These are phyloP conservation scores for Drosophila robusta DNA, from an alignment of 2,888 invertebrate species.

Conservation along the genomic window DNA sequence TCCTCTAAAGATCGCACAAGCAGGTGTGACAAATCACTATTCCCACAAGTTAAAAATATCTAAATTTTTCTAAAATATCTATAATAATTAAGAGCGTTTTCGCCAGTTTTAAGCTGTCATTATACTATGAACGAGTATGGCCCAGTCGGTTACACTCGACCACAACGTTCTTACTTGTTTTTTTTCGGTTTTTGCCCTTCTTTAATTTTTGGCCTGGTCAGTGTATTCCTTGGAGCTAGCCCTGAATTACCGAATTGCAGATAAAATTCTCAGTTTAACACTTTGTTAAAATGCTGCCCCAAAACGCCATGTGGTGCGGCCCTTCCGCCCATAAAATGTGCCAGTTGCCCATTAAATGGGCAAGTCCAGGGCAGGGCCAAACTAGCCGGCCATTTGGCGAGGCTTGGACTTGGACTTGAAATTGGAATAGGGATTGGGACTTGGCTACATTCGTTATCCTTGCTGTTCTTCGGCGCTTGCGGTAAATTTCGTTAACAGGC, in stretches of 20 bases:
- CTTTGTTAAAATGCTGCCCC: conserved; percentile 79
- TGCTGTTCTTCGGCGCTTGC: conserved; percentile 36
- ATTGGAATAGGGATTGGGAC: conserved; percentile 14
- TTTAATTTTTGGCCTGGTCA: conserved; percentile 20
- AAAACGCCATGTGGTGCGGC: conserved; percentile 70
- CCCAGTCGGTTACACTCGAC: too few relatives aligned
- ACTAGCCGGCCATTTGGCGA: conserved; percentile 49
- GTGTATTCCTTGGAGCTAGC: conserved; percentile 69
- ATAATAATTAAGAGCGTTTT: too few relatives aligned
- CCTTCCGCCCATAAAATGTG: conserved; percentile 68
- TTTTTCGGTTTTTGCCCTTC: conserved; percentile 2
- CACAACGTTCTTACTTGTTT: background rate
- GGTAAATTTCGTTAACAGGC: conserved; percentile 65
- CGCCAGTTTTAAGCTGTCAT: too few relatives aligned
- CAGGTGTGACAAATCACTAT: too few relatives aligned
- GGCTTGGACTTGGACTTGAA: conserved; percentile 19
- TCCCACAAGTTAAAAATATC: too few relatives aligned
- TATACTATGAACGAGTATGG: too few relatives aligned
- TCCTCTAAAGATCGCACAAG: too few relatives aligned
- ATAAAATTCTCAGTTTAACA: conserved; percentile 82
- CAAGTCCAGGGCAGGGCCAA: conserved; percentile 21
- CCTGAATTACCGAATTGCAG: conserved; percentile 77
- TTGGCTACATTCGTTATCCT: conserved; percentile 5
- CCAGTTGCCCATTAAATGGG: conserved; percentile 50
- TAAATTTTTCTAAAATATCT: too few relatives aligned